These are phyloP conservation scores for Monopterus albus DNA, from an alignment of 2,113 vertebrate species.

Conservation along the genomic window DNA sequence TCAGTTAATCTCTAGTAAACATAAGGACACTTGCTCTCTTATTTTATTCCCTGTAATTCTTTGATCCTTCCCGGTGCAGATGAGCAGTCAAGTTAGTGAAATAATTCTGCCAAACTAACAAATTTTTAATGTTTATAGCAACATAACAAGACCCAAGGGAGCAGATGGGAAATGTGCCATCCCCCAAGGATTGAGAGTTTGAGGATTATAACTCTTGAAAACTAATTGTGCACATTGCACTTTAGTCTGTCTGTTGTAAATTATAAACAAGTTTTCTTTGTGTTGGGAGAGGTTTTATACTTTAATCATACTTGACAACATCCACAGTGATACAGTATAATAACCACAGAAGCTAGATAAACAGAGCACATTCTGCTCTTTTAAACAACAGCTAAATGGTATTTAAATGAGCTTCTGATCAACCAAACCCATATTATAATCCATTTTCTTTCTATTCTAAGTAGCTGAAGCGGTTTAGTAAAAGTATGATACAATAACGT, in stretches of 20 bases:
- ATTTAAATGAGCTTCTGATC: too few species aligned
- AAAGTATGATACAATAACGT: neutral
- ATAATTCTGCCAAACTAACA: slow-evolving; percentile 15
- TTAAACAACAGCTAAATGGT: neutral
- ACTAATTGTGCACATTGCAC: neutral
- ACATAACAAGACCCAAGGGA: slow-evolving; percentile 16
- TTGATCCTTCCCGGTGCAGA: slow-evolving; percentile 24
- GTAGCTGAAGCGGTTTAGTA: slow-evolving; percentile 4
- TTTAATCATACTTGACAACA: too few species aligned
- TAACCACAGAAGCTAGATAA: too few species aligned
- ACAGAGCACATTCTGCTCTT: slow-evolving; percentile 1
- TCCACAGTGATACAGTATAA: neutral
- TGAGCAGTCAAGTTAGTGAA: neutral
- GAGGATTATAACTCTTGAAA: neutral
- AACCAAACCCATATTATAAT: neutral
- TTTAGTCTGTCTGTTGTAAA: neutral
- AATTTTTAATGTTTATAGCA: slow-evolving; percentile 21
- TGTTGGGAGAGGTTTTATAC: too few species aligned
- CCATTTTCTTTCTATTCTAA: slow-evolving; percentile 11
- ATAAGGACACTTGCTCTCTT: slow-evolving; percentile 26
- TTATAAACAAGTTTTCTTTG: too few species aligned
- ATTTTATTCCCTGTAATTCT: slow-evolving; percentile 31
- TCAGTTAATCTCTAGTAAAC: slow-evolving; percentile 23
- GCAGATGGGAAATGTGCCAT: slow-evolving; percentile 22
- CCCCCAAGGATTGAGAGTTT: neutral